A percentile compares a stretch with the other conserved stretches of the same genome.
Conservation (phyloP, 2,113 vertebrate genomes). For the Smithornis capensis region DNA sequence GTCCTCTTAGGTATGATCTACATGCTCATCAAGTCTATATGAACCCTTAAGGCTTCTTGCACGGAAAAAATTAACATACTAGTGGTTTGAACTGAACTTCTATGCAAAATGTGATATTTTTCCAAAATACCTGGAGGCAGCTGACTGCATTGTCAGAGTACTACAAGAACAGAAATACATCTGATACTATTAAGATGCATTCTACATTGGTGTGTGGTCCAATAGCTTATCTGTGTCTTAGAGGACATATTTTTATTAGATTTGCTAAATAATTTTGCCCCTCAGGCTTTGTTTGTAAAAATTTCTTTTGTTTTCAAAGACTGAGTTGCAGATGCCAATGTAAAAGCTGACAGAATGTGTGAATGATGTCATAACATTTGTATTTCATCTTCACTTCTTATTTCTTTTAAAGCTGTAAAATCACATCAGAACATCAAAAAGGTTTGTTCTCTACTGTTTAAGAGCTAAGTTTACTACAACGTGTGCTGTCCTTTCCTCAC, state of each 20-base stretch:
- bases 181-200: neutral
- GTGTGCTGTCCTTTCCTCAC: neutral
- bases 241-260: neutral
- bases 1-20: neutral
- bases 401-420: neutral
- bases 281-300: slow-evolving; percentile 7
- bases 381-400: neutral
- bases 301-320: neutral
- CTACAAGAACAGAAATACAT: neutral
- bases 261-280: neutral
- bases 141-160: neutral
- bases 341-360: neutral
- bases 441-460: neutral
- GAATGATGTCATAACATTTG: neutral
- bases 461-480: neutral
- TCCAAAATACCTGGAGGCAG: neutral
- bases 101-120: slow-evolving; percentile 32
- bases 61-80: neutral
- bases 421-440: neutral
- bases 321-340: neutral
- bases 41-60: neutral
- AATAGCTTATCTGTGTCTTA: slow-evolving; percentile 22
- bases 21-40: neutral
- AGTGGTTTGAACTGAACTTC: neutral
- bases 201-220: neutral